A percentile compares a stretch with the other conserved stretches of the same genome.
phyloP scores from a whole-genome alignment of 2,113 vertebrate species.

The Megaceryle torquata region DNA sequence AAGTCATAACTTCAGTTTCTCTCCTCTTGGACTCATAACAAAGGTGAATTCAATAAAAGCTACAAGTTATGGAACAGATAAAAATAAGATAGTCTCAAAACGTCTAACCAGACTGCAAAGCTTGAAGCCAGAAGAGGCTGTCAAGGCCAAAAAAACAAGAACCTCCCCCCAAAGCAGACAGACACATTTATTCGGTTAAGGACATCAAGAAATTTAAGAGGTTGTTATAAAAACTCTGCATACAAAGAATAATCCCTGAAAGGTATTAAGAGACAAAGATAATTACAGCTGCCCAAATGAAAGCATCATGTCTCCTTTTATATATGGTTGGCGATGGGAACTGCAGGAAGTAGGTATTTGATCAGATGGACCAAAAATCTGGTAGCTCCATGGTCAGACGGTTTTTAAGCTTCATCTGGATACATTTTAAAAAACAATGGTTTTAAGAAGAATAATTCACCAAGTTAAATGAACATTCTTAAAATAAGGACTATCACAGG shows the following conservation, averaged over 20 bases:
- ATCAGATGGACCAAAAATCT: neutral
- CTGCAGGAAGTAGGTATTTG: neutral
- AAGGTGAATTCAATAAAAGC: conserved; percentile 48
- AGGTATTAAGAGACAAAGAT: neutral
- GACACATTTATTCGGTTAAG: neutral
- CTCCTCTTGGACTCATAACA: conserved; percentile 11
- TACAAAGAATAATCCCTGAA: neutral
- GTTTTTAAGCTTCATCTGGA: neutral
- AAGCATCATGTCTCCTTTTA: neutral
- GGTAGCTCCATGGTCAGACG: neutral
- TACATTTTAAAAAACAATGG: neutral
- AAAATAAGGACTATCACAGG: neutral
- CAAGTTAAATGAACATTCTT: neutral
- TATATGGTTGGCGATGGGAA: neutral
- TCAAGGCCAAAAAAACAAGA: neutral
- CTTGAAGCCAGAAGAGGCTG: neutral
- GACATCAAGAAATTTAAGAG: neutral
- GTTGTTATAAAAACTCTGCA: neutral
- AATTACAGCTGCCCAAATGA: neutral
- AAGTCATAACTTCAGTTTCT: conserved; percentile 28
- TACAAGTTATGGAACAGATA: conserved; percentile 31
- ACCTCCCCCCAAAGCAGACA: neutral
- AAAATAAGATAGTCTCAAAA: conserved; percentile 29
- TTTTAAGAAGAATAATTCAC: neutral
- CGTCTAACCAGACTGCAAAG: neutral